Evolutionary conservation across 1,140 invertebrate genomes (phyloP), one percentile per base, ranked within the genome.

Genomic region (Anadara kagoshimensis): DNA sequence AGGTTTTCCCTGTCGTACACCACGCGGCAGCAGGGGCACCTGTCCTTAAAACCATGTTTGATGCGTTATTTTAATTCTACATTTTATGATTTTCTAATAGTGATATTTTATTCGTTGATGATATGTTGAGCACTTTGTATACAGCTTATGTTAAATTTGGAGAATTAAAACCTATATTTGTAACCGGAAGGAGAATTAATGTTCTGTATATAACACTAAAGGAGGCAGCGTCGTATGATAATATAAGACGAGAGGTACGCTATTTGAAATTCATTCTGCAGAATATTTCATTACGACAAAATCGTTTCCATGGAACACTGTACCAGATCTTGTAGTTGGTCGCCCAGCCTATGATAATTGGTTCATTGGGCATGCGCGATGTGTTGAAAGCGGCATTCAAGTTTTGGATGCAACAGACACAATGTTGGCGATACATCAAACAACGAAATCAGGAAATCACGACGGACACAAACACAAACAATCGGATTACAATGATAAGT

Each of bases 41-140:
- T n/a, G 61, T 84, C 11, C 61, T 84, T 14, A 79, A 82, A 66
- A 20, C 59, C 12, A 84, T 84, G 83, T 84, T 77, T 64, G 29
- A 51, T 5, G 72, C 57, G 61, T 29, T 59, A 57, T n/a, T 82
- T 79, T 43, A 49, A 75, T 8, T 75, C 79, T 14, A 65, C 64
- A n/a, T 79, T 83, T 61, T 85, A 83, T 62, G 56, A 18, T 85
- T 72, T 70, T 65, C 78, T 4, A 85, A 85, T 67, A 78, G 77
- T 18, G 83, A 85, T 67, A 73, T 80, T 14, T 58, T 85, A 3
- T 85, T 82, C 53, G 75, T 68, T 12, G 69, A 76, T 10, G 53
- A 47, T 20, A 65, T 85, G 5, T 24, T 78, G 29, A 62, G 78
- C 4, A 80, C 79, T 14, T 56, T 85, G 22, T n/a, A 20, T 22